Base-by-base conservation (phyloP, 2,113 vertebrate genomes). In the Heloderma charlesbogerti region DNA sequence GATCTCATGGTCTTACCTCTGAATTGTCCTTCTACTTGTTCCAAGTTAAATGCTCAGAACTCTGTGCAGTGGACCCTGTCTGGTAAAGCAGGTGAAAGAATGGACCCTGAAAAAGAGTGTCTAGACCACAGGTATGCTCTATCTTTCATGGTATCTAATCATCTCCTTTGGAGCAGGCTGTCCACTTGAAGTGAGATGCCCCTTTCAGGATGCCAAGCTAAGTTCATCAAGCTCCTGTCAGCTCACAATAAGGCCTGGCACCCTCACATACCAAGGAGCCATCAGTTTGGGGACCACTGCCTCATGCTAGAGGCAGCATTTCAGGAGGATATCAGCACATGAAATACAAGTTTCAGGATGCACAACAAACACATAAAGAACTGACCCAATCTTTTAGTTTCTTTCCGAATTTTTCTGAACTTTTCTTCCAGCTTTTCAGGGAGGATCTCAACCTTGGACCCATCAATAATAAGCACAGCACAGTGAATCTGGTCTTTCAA, bases 401-500 rank as follows among this genome's bases (percentile, higher is more conserved):
- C 96, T 22, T 6, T 94, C 13, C 95, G 95, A 85, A 98, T 96
- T 43, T 84, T 63, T 7, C 69, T 67, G 3, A 98, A 75, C 88
- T 97, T 98, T 34, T 91, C 91, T 37, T 95, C 43, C 90, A 98
- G 95, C 37, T 96, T 91, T 6, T 91, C 82, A 12, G 95, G 92
- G 31, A 98, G 93, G 3, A 94, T 88, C 3, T 94, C 89, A 34
- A 95, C 40, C 88, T 96, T 97, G 92, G 93, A 91, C 74, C 93
- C 90, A 84, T 95, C 92, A 48, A 96, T 84, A 74, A 97, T 92
- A 88, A 92, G 95, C 16, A 66, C 94, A 89, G 96, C 94, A 89
- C 96, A 96, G 75, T 96, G 94, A 88, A 97, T 94, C 63, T 86
- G 92, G 74, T 96, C 95, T 84, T 93, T 92, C 54, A 95, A 48